phyloP scores from a whole-genome alignment of 92 coral and sea anemone species.

The Meandrina meandrites region DNA sequence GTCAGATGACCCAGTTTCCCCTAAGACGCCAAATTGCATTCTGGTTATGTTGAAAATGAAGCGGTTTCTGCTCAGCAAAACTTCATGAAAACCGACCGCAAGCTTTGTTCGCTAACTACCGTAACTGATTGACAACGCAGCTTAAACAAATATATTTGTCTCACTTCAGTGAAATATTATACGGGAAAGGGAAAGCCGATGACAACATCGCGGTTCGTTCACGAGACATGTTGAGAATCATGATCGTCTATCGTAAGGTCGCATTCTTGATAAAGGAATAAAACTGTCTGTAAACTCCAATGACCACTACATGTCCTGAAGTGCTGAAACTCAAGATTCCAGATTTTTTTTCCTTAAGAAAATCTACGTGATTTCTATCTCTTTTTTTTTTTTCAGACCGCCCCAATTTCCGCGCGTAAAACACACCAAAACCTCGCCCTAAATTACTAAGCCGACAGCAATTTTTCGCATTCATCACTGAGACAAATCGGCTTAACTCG shows the following conservation, averaged over 20 bases:
- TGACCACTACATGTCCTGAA: not conserved
- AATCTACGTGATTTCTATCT: not conserved
- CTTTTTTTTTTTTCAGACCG: too few relatives aligned
- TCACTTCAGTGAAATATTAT: not conserved
- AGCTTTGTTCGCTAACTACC: not conserved
- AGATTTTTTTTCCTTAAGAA: not conserved
- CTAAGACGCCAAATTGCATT: not conserved
- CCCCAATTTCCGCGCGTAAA: not conserved
- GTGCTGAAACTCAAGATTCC: not conserved
- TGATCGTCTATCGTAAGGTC: not conserved
- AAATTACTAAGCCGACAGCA: not conserved
- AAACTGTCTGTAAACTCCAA: not conserved
- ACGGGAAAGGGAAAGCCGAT: not conserved
- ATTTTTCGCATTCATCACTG: slow-evolving; percentile 11
- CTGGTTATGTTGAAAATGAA: not conserved
- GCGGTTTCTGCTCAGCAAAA: not conserved
- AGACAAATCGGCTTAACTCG: not conserved
- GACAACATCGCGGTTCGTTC: not conserved
- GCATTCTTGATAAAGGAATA: not conserved
- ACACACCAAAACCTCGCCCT: slow-evolving; percentile 10
- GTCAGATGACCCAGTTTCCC: not conserved
- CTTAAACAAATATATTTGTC: not conserved
- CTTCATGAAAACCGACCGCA: not conserved
- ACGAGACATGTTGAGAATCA: not conserved
- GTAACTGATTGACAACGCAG: too few relatives aligned